Base-by-base conservation (phyloP, 2,888 invertebrate genomes). In the Adelognathus sp. region DNA sequence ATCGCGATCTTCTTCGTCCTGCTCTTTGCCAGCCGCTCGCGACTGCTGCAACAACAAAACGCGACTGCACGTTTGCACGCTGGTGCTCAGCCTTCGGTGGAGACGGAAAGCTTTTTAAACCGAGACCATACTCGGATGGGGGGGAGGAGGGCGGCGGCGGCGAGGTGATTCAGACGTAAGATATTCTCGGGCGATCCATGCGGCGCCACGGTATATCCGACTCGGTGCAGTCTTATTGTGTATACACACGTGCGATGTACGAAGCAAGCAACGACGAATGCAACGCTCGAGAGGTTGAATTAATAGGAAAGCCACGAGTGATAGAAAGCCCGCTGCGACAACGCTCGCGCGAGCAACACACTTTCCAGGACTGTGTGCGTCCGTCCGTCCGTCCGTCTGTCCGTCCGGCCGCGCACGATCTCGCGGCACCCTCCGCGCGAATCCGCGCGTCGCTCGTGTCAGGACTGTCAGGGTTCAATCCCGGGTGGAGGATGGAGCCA, bases 151-250 rank as follows among this genome's bases (percentile, higher is more conserved):
- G 24, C 11, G 50, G 11, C n/a, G n/a, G n/a, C n/a, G n/a, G n/a
- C n/a, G 24, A 11, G 80, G 79, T 88, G 88, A 88, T 88, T 88
- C 88, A 88, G 88, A 87, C 87, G 83, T 82, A 82, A 87, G 88
- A 89, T 88, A 89, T 87, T 88, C 86, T 81, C 84, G 86, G n/a
- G 85, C 85, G 86, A 88, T 84, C 85, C 84, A 81, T 86, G n/a
- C n/a, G 89, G 88, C 88, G 88, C 88, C 88, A 86, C 82, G 80
- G 54, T 54, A 82, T 84, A 87, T 88, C 86, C 87, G 87, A 88
- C 83, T 84, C 69, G 21, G 21, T 50, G 56, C n/a, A n/a, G n/a
- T n/a, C n/a, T n/a, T n/a, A n/a, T n/a, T n/a, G n/a, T n/a, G n/a
- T n/a, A n/a, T n/a, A n/a, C n/a, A n/a, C n/a, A n/a, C n/a, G n/a